Evolutionary conservation across 1,140 invertebrate genomes (phyloP).

Genomic region (Drosophila nigrodunni): DNA sequence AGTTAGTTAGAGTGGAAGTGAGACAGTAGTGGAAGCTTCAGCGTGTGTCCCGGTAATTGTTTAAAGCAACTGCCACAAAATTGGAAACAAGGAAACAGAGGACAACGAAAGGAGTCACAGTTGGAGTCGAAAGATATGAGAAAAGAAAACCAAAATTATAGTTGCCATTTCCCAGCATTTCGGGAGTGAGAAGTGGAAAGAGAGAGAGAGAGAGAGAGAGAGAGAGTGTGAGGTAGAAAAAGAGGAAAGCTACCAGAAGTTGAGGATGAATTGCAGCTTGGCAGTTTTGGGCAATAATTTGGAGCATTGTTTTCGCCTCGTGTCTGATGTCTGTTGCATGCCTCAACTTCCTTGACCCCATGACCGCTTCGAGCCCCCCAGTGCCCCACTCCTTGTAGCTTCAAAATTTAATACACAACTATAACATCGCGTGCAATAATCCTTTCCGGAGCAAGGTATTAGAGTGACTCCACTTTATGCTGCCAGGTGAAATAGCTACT

Average conservation of each 20-base stretch:
- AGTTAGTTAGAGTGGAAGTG: neutral
- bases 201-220: neutral
- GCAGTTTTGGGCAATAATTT: constrained; percentile 28
- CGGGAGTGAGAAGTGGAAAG: neutral
- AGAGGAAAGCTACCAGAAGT: neutral
- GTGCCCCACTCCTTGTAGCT: neutral
- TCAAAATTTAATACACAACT: constrained; percentile 48
- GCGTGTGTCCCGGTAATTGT: constrained; percentile 5
- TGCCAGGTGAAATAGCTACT: too few relatives aligned
- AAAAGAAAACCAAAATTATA: constrained; percentile 28
- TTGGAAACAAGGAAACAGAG: neutral
- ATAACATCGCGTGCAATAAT: constrained; percentile 53
- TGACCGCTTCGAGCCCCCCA: too few relatives aligned
- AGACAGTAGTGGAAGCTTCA: too few relatives aligned
- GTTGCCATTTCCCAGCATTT: constrained; percentile 18
- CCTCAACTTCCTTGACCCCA: neutral
- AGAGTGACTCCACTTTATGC: too few relatives aligned
- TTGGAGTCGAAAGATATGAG: neutral
- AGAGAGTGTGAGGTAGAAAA: neutral
- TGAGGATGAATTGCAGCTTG: neutral
- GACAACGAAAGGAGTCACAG: neutral
- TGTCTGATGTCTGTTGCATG: constrained; percentile 3
- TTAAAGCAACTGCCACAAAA: constrained; percentile 12
- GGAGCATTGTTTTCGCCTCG: constrained; percentile 24
- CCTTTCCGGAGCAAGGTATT: neutral